Percentiles rank a stretch among this genome's conserved stretches.
Evolutionary conservation across 1,140 invertebrate species (phyloP).

Genomic region (Patella vulgata): DNA sequence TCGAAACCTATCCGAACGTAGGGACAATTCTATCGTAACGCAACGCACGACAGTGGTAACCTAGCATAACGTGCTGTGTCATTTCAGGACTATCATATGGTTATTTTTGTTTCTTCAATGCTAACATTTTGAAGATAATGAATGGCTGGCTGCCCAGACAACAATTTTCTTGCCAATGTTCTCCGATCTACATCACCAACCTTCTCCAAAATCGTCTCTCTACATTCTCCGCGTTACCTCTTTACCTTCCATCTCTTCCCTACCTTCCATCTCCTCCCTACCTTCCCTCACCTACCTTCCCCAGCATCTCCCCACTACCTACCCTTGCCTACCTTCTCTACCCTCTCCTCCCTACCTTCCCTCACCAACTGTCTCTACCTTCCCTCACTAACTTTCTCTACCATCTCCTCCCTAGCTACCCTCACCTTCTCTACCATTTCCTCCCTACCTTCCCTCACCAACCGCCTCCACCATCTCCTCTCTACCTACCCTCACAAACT

Average conservation of each 20-base stretch:
- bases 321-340: not conserved
- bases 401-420: not conserved
- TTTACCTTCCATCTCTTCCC: slow-evolving; percentile 7
- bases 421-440: not conserved
- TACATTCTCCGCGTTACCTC: slow-evolving; percentile 1
- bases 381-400: not conserved
- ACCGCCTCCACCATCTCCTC: no score
- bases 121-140: not conserved
- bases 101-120: not conserved
- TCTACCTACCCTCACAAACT: not conserved
- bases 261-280: slow-evolving; percentile 3
- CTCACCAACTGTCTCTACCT: not conserved
- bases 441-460: not conserved
- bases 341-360: slow-evolving; percentile 5
- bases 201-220: not conserved
- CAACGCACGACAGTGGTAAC: no score
- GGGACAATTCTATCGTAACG: no score
- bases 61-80: no score
- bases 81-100: not conserved
- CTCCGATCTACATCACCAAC: not conserved
- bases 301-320: not conserved
- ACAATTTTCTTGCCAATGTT: not conserved
- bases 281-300: not conserved
- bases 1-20: no score
- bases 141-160: not conserved